A percentile compares a stretch with the other conserved stretches of the same genome.
Evolutionary conservation across 2,113 vertebrate genomes (phyloP).

Genomic region (Rhinopomastus cyanomelas): DNA sequence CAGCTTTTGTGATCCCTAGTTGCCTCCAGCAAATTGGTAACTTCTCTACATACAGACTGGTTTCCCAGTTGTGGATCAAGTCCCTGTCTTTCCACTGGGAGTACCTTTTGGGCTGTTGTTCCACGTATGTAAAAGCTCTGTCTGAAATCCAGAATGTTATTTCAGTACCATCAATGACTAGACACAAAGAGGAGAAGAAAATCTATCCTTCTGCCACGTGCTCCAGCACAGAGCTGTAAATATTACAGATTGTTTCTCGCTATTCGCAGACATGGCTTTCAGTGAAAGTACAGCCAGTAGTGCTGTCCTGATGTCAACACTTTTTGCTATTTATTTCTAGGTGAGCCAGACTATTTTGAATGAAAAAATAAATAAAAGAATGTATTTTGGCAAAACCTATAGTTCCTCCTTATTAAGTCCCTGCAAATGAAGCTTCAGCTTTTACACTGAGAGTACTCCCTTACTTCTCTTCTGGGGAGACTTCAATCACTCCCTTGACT

Average conservation of each 20-base stretch:
- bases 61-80: not conserved
- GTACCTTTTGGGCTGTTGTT: not conserved
- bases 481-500: not conserved
- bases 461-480: not conserved
- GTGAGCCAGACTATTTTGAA: not conserved
- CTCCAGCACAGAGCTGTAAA: not conserved
- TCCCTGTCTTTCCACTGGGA: not conserved
- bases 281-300: not conserved
- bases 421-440: not conserved
- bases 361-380: constrained; percentile 4
- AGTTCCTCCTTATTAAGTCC: not conserved
- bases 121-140: not conserved
- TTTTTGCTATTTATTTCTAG: constrained; percentile 52
- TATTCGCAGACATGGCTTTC: not conserved
- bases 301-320: not conserved
- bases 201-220: not conserved
- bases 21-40: not conserved
- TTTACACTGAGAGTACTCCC: not conserved
- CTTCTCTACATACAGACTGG: not conserved
- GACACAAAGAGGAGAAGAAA: not conserved
- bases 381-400: not conserved
- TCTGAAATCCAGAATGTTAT: not conserved
- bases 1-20: not conserved
- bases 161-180: not conserved
- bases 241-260: not conserved